These are phyloP conservation scores for Rhinoraja longicauda DNA, from an alignment of 2,797 vertebrate species.

Conservation along the genomic window DNA sequence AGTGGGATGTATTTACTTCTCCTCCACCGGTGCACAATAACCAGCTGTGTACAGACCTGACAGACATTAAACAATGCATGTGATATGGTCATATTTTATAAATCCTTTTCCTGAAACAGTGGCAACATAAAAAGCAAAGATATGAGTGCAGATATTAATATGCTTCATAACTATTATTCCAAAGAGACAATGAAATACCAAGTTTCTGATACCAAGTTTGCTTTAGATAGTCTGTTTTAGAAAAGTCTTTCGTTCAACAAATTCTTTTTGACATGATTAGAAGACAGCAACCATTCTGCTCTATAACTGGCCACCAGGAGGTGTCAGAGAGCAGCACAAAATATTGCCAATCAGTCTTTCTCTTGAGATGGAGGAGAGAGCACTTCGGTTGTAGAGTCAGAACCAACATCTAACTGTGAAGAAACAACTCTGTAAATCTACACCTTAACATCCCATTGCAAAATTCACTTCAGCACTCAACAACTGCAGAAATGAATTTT, in stretches of 20 bases:
- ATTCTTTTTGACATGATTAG: background rate
- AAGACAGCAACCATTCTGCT: background rate
- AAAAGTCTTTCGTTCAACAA: background rate
- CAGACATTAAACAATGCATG: conserved; percentile 21
- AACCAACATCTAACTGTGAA: background rate
- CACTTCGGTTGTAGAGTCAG: background rate
- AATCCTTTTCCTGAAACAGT: background rate
- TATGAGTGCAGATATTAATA: background rate
- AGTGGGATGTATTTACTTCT: background rate
- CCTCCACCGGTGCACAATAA: background rate
- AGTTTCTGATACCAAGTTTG: background rate
- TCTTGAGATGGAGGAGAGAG: background rate
- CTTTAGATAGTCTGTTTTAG: background rate
- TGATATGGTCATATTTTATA: background rate
- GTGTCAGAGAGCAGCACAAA: background rate
- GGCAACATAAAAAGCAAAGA: background rate
- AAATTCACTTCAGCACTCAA: background rate
- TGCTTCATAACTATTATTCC: background rate
- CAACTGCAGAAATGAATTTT: background rate
- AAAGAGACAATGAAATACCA: background rate
- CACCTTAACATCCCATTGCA: background rate
- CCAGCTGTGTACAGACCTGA: background rate
- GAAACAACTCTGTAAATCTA: background rate
- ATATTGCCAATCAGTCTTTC: background rate
- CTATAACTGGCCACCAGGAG: background rate